Evolutionary conservation across 1,140 invertebrate species (phyloP).

Genomic region (Trachelipus rathkii): DNA sequence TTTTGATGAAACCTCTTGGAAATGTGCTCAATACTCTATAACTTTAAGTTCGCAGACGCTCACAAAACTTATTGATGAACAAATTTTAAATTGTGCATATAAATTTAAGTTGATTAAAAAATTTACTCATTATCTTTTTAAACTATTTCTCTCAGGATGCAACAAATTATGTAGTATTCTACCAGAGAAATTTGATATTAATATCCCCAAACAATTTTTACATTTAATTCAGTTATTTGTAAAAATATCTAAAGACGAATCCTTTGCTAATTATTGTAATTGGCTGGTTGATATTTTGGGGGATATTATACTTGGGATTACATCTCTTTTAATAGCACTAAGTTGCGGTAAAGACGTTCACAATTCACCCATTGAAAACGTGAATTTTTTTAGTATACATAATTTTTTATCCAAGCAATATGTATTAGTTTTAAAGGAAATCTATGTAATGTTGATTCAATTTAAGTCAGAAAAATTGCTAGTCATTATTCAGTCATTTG

Average conservation of each 20-base stretch:
- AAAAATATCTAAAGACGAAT: no score
- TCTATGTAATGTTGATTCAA: not conserved
- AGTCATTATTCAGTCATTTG: conserved; percentile 10
- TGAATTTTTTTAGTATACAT: not conserved
- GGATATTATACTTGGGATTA: not conserved
- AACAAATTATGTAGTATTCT: no score
- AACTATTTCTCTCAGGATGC: no score
- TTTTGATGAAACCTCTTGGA: not conserved
- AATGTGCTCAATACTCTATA: not conserved
- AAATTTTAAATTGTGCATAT: no score
- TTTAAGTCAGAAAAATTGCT: not conserved
- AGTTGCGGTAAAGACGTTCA: not conserved
- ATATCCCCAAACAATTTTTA: no score
- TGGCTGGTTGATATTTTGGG: not conserved
- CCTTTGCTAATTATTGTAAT: no score
- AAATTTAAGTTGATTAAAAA: no score
- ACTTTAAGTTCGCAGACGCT: not conserved
- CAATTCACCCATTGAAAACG: not conserved
- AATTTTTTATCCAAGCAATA: not conserved
- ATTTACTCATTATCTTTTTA: no score
- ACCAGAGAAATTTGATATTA: no score
- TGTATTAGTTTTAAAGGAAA: not conserved
- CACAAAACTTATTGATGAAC: not conserved
- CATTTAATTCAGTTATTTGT: no score
- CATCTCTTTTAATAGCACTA: not conserved